Evolutionary conservation across 2,888 invertebrate genomes (phyloP).

Genomic region (Heliconius ismenius): DNA sequence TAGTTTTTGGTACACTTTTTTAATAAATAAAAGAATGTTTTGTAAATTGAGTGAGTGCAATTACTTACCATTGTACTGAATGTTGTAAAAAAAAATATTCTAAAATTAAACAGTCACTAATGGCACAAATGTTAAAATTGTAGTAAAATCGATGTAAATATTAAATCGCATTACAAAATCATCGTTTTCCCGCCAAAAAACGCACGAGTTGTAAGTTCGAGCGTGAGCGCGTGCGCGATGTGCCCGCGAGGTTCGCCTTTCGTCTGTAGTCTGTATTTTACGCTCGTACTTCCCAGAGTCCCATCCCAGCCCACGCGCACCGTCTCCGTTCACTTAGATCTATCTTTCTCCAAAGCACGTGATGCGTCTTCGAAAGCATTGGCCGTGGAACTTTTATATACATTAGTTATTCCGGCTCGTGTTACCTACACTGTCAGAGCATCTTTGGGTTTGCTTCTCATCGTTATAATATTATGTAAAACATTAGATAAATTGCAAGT

Average conservation of each 20-base stretch:
- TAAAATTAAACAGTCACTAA: slow-evolving; percentile 17
- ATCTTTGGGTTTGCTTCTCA: neutral
- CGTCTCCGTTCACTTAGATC: slow-evolving; percentile 53
- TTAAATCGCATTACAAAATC: slow-evolving; percentile 2
- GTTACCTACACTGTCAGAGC: neutral
- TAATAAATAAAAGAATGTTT: neutral
- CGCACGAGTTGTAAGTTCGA: slow-evolving; percentile 41
- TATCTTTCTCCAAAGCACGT: slow-evolving; percentile 68
- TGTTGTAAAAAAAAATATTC: neutral
- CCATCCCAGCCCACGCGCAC: slow-evolving; percentile 47
- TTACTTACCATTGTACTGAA: slow-evolving; percentile 21
- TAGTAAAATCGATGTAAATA: neutral
- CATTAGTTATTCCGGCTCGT: neutral
- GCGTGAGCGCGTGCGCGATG: slow-evolving; percentile 63
- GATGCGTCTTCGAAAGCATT: slow-evolving; percentile 66
- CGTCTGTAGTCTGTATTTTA: slow-evolving; percentile 46
- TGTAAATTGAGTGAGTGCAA: neutral
- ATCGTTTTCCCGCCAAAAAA: slow-evolving; percentile 60
- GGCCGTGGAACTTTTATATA: slow-evolving; percentile 53
- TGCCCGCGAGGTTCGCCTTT: slow-evolving; percentile 65
- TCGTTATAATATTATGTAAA: slow-evolving; percentile 1
- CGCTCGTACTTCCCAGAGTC: neutral
- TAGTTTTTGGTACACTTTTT: neutral
- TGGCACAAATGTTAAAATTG: slow-evolving; percentile 18
- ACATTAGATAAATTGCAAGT: neutral